Percentiles rank a stretch among this genome's conserved stretches.
These are phyloP conservation scores for Ophiodon elongatus DNA, from an alignment of 2,113 vertebrate species.

Conservation along the genomic window DNA sequence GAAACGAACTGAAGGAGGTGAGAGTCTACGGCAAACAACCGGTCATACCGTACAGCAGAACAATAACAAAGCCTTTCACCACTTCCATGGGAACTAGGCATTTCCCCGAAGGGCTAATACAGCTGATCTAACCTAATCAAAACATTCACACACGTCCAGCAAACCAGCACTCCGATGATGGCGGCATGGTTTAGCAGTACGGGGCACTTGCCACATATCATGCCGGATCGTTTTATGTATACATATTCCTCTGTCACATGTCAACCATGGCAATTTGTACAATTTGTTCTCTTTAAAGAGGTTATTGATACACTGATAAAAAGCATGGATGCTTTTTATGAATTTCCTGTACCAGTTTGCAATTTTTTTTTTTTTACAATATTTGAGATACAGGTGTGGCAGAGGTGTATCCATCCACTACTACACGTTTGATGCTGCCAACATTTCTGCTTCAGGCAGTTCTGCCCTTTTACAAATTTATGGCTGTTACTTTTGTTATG, in stretches of 20 bases:
- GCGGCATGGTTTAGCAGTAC: neutral
- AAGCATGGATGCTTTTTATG: neutral
- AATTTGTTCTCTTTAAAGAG: neutral
- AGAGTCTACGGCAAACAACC: constrained; percentile 22
- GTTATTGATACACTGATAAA: neutral
- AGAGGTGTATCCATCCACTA: neutral
- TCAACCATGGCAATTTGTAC: neutral
- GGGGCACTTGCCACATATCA: neutral
- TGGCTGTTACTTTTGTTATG: neutral
- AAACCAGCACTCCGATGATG: neutral
- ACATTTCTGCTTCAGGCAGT: neutral
- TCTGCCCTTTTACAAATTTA: too few relatives aligned
- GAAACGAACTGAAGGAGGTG: constrained; percentile 28
- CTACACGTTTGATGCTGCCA: neutral
- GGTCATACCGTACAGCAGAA: neutral
- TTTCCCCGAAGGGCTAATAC: constrained; percentile 4
- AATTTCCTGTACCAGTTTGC: neutral
- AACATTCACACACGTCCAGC: constrained; percentile 5
- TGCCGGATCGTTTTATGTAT: neutral
- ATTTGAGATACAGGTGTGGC: neutral
- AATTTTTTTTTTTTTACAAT: neutral
- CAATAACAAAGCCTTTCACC: constrained; percentile 8
- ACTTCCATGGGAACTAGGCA: constrained; percentile 26
- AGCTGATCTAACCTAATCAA: constrained; percentile 48
- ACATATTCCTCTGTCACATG: neutral